phyloP scores from a whole-genome alignment of 2,113 vertebrate genomes.

The Calonectris borealis region DNA sequence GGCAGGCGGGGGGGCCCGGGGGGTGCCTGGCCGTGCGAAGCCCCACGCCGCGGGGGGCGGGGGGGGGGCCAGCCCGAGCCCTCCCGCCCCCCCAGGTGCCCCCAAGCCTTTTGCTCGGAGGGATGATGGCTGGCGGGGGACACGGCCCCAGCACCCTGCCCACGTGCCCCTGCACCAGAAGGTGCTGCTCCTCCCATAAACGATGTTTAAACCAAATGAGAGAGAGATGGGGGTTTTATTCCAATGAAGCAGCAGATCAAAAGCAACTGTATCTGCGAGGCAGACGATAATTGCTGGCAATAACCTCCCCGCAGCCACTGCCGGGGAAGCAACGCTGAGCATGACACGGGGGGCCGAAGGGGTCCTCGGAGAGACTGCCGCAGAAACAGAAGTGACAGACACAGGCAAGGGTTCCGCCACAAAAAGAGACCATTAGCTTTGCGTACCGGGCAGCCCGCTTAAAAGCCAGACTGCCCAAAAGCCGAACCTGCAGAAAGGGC shows the following conservation, averaged over 20 bases:
- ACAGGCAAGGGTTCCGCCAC: fast-evolving
- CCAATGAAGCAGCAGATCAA: background rate
- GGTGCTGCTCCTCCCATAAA: background rate
- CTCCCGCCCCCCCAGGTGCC: background rate
- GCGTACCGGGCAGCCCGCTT: fast-evolving
- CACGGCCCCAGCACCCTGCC: background rate
- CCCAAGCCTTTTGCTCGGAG: background rate
- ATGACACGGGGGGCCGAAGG: background rate
- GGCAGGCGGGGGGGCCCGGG: background rate
- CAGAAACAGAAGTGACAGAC: background rate
- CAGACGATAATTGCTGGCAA: background rate
- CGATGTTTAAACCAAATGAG: background rate
- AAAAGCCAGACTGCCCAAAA: fast-evolving
- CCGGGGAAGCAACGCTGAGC: background rate
- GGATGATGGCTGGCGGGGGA: background rate
- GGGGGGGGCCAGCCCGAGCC: background rate
- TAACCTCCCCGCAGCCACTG: background rate
- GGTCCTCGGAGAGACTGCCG: background rate
- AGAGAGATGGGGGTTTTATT: background rate
- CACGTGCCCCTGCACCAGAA: fast-evolving
- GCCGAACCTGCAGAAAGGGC: background rate
- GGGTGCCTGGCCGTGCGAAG: background rate
- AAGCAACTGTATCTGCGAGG: background rate
- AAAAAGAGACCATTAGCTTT: fast-evolving
- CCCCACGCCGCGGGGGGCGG: fast-evolving